Percentiles rank a stretch among this genome's conserved stretches.
Conservation (phyloP, 2,797 vertebrate species). For the Pipistrellus pipistrellus region DNA sequence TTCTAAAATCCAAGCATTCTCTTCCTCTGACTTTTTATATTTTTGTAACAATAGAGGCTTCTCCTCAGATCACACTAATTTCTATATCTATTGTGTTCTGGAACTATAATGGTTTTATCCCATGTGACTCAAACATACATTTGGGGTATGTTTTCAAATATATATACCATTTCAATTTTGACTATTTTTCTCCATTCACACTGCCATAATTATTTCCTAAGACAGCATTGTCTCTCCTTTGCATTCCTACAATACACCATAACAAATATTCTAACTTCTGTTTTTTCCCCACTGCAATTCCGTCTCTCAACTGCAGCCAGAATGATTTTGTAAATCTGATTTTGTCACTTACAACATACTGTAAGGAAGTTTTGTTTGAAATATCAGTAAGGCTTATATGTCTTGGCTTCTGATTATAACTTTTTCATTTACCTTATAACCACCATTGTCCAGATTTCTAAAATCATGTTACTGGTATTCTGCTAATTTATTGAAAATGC, state of each 20-base stretch:
- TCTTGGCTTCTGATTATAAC: neutral
- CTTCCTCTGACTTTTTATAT: neutral
- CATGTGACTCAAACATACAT: neutral
- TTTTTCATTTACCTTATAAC: neutral
- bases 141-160: neutral
- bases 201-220: neutral
- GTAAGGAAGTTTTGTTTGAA: neutral
- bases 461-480: neutral
- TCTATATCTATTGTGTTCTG: neutral
- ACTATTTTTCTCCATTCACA: neutral
- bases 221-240: neutral
- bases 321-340: neutral
- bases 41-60: neutral
- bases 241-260: neutral
- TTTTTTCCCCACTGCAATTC: neutral
- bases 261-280: neutral
- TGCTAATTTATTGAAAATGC: neutral
- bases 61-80: neutral
- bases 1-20: neutral
- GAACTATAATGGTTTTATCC: neutral
- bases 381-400: neutral
- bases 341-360: neutral
- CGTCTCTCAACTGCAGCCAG: neutral
- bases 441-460: neutral
- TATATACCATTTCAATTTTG: neutral